Conservation (phyloP, 2,888 invertebrate genomes). For the Scaeva pyrastri region DNA sequence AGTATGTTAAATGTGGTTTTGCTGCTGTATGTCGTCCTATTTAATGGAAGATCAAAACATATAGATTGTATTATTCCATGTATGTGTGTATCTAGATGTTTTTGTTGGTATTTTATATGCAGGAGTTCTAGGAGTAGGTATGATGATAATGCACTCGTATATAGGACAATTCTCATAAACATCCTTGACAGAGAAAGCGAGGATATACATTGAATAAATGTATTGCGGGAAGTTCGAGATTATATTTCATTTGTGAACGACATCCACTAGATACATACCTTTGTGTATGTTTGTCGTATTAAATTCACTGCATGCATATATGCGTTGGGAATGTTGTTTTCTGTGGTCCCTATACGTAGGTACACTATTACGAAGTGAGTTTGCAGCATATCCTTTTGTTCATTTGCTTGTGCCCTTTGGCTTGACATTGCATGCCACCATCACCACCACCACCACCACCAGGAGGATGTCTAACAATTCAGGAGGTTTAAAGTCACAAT, state of each 20-base stretch:
- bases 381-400: conserved; percentile 55
- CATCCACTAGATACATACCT: background rate
- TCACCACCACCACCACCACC: too few relatives aligned
- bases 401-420: conserved; percentile 53
- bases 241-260: conserved; percentile 75
- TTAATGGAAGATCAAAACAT: conserved; percentile 70
- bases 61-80: conserved; percentile 55
- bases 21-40: conserved; percentile 25
- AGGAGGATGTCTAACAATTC: conserved; percentile 55
- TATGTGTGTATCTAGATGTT: conserved; percentile 34
- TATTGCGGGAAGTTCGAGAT: conserved; percentile 73
- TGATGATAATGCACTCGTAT: background rate
- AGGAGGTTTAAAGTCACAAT: conserved; percentile 71
- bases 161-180: conserved; percentile 32
- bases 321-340: conserved; percentile 56
- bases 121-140: too few relatives aligned
- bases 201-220: conserved; percentile 68
- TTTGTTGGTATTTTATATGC: conserved; percentile 33
- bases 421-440: conserved; percentile 54
- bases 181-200: conserved; percentile 60
- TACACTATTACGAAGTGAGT: conserved; percentile 2
- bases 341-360: background rate
- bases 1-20: conserved; percentile 58
- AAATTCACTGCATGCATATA: conserved; percentile 2
- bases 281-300: too few relatives aligned